A percentile compares a stretch with the other conserved stretches of the same genome.
Conservation (phyloP, 2,888 invertebrate genomes). For the Nysson spinosus region DNA sequence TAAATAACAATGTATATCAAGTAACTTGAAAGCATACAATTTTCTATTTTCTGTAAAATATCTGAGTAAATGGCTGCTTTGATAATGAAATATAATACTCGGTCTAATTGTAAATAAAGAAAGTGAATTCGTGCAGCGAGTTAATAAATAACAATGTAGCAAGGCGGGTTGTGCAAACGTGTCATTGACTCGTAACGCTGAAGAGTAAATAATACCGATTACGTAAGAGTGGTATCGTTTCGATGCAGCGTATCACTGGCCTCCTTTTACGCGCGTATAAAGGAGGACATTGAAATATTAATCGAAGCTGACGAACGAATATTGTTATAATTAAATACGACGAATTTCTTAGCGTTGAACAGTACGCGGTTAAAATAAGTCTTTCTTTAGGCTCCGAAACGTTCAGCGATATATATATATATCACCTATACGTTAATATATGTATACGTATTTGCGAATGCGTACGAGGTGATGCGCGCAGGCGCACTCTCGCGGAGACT, state of each 20-base stretch:
- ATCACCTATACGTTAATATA: constrained; percentile 14
- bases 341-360: constrained; percentile 35
- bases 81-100: too few species aligned
- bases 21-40: too few species aligned
- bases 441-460: constrained; percentile 3
- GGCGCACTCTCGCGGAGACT: constrained; percentile 14
- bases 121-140: too few species aligned
- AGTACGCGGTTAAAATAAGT: constrained; percentile 52
- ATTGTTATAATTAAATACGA: constrained; percentile 30
- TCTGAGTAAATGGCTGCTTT: too few species aligned
- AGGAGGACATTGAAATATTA: background rate
- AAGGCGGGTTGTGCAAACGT: too few species aligned
- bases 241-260: constrained; percentile 1
- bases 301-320: constrained; percentile 15
- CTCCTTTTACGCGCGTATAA: background rate
- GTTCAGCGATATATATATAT: constrained; percentile 12
- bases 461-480: constrained; percentile 16
- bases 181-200: too few species aligned
- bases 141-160: too few species aligned
- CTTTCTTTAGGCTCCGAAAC: constrained; percentile 63
- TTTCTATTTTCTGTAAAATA: too few species aligned
- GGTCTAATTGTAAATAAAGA: too few species aligned
- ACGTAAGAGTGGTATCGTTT: too few species aligned
- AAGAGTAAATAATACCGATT: too few species aligned
- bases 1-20: too few species aligned